Conservation (phyloP, 2,888 invertebrate species). For the Endomychus coccineus region DNA sequence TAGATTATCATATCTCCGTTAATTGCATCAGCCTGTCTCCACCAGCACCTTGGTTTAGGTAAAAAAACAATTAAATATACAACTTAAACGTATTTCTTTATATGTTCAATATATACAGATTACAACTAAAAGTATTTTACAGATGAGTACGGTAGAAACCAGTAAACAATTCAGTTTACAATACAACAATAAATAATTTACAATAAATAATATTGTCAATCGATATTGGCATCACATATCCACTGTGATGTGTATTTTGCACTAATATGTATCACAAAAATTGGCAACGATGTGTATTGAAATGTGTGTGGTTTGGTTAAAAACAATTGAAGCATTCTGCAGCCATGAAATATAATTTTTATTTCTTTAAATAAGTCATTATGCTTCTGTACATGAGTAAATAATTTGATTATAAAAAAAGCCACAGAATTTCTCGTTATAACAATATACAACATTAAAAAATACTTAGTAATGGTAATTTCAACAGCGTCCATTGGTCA, state of each 20-base stretch:
- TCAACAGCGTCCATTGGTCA: too few species aligned
- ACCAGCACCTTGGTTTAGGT: too few species aligned
- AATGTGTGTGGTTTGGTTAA: too few species aligned
- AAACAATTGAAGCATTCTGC: conserved; percentile 10
- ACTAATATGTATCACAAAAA: conserved; percentile 38
- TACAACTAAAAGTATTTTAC: conserved; percentile 18
- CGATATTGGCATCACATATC: conserved; percentile 28
- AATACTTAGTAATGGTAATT: too few species aligned
- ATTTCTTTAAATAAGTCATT: conserved; percentile 4
- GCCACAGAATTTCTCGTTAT: conserved; percentile 20
- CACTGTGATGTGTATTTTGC: conserved; percentile 29
- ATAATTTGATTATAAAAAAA: conserved; percentile 17
- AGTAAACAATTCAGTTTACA: conserved; percentile 17
- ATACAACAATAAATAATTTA: conserved; percentile 31
- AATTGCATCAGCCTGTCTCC: too few species aligned
- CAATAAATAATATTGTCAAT: conserved; percentile 35
- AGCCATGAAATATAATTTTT: conserved; percentile 11
- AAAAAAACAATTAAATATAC: not conserved
- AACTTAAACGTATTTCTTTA: conserved; percentile 11
- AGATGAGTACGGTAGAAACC: conserved; percentile 12
- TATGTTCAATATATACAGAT: conserved; percentile 17
- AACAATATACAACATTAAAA: conserved; percentile 2
- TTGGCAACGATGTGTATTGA: conserved; percentile 35
- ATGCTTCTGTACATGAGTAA: too few species aligned
- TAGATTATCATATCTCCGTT: too few species aligned